phyloP scores from a whole-genome alignment of 2,888 invertebrate genomes.

The Cephus rjabovi region DNA sequence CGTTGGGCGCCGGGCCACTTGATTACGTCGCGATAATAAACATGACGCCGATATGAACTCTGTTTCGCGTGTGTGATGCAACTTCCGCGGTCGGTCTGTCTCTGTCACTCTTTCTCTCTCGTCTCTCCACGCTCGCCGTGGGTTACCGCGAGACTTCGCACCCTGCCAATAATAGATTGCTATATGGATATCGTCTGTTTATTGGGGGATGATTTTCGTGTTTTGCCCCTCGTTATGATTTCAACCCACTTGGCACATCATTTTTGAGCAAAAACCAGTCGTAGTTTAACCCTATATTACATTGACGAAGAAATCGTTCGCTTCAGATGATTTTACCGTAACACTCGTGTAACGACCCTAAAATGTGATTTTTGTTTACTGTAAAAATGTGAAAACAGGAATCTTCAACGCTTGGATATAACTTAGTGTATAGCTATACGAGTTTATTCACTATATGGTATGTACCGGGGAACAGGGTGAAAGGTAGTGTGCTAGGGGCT shows the following conservation, averaged over 20 bases:
- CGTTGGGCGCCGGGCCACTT: constrained; percentile 51
- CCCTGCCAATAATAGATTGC: constrained; percentile 55
- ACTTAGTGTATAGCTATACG: not conserved
- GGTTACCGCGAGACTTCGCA: constrained; percentile 27
- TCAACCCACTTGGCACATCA: not conserved
- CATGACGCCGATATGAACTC: constrained; percentile 63
- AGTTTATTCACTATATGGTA: not conserved
- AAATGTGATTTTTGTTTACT: not conserved
- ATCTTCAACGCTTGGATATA: not conserved
- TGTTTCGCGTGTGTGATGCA: constrained; percentile 9
- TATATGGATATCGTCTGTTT: not conserved
- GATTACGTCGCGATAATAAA: constrained; percentile 64
- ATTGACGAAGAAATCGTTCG: not conserved
- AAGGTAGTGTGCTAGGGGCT: constrained; percentile 37
- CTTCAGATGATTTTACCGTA: not conserved
- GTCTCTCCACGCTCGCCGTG: constrained; percentile 17
- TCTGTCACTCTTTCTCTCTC: constrained; percentile 15
- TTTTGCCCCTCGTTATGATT: not conserved
- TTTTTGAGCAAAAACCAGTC: not conserved
- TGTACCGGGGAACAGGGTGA: constrained; percentile 31
- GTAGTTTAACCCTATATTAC: not conserved
- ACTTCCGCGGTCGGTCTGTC: constrained; percentile 1
- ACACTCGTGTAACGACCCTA: not conserved
- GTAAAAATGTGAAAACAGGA: not conserved
- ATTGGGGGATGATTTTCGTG: not conserved